Evolutionary conservation across 2,888 invertebrate genomes (phyloP).

Genomic region (Lordiphosa fenestrarum): DNA sequence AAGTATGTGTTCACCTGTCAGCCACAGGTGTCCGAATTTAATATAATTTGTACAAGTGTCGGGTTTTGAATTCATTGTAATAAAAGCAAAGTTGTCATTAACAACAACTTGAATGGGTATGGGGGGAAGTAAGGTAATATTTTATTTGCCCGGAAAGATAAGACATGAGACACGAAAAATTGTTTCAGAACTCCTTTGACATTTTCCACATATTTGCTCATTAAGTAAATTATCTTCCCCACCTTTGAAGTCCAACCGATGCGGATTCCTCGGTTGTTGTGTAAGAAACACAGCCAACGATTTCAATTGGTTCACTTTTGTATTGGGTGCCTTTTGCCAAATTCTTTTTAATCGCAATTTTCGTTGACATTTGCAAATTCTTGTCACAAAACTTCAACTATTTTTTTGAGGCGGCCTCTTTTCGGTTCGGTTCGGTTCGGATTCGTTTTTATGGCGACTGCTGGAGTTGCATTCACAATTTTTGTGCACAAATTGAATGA

Average conservation of each 20-base stretch:
- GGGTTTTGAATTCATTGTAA: constrained; percentile 35
- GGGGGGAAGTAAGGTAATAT: constrained; percentile 33
- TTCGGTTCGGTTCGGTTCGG: constrained; percentile 28
- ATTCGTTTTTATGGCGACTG: constrained; percentile 28
- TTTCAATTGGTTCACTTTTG: constrained; percentile 56
- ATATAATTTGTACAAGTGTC: constrained; percentile 42
- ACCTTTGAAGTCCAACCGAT: constrained; percentile 56
- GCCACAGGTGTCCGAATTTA: constrained; percentile 41
- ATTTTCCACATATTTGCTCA: constrained; percentile 38
- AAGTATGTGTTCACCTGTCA: constrained; percentile 28
- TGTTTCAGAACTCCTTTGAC: constrained; percentile 10
- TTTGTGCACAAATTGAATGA: constrained; percentile 59
- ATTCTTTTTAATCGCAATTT: constrained; percentile 64
- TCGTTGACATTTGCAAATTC: constrained; percentile 77
- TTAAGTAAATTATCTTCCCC: constrained; percentile 37
- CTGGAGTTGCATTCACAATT: constrained; percentile 70
- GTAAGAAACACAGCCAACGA: constrained; percentile 37
- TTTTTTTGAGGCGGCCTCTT: constrained; percentile 61
- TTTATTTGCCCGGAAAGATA: constrained; percentile 1
- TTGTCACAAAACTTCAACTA: constrained; percentile 72
- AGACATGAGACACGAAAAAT: constrained; percentile 1
- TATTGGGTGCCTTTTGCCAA: constrained; percentile 43
- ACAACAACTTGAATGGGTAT: constrained; percentile 18
- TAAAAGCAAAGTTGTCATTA: constrained; percentile 42
- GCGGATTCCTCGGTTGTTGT: not conserved